Evolutionary conservation across 37 sponge, comb jelly and placozoan genomes (phyloP).

Genomic region (Theonella swinhoei): DNA sequence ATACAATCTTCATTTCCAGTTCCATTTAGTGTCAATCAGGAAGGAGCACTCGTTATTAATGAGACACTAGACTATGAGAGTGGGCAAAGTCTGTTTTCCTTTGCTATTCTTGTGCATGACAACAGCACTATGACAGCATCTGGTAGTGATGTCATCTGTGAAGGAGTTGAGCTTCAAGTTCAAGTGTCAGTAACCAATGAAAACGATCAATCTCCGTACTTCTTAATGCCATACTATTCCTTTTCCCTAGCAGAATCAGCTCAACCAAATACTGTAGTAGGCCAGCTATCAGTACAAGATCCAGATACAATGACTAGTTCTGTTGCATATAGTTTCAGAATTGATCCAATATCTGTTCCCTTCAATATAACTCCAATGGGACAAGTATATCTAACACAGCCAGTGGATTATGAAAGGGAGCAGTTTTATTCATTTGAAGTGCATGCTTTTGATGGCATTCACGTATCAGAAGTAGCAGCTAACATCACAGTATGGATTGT

Average conservation of each 20-base stretch:
- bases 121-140: slow-evolving; percentile 3
- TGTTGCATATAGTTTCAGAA: neutral
- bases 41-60: slow-evolving; percentile 31
- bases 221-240: slow-evolving; percentile 15
- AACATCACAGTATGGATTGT: slow-evolving; percentile 31
- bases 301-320: neutral
- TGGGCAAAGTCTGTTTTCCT: neutral
- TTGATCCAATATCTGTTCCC: slow-evolving; percentile 12
- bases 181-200: slow-evolving; percentile 39
- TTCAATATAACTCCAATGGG: slow-evolving; percentile 37
- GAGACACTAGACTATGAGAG: slow-evolving; percentile 45
- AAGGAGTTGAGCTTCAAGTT: slow-evolving; percentile 7
- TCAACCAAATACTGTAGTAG: slow-evolving; percentile 15
- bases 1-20: neutral
- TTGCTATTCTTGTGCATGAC: slow-evolving; percentile 19
- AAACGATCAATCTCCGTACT: slow-evolving; percentile 58
- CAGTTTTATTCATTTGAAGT: slow-evolving; percentile 22
- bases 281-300: slow-evolving; percentile 22
- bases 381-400: slow-evolving; percentile 18
- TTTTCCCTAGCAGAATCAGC: slow-evolving; percentile 16
- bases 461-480: slow-evolving; percentile 18
- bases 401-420: slow-evolving; percentile 47
- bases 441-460: slow-evolving; percentile 54
- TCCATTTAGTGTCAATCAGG: slow-evolving; percentile 35
- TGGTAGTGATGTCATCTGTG: neutral